Base-by-base conservation (phyloP, 2,888 invertebrate genomes). In the Melipona beecheii region DNA sequence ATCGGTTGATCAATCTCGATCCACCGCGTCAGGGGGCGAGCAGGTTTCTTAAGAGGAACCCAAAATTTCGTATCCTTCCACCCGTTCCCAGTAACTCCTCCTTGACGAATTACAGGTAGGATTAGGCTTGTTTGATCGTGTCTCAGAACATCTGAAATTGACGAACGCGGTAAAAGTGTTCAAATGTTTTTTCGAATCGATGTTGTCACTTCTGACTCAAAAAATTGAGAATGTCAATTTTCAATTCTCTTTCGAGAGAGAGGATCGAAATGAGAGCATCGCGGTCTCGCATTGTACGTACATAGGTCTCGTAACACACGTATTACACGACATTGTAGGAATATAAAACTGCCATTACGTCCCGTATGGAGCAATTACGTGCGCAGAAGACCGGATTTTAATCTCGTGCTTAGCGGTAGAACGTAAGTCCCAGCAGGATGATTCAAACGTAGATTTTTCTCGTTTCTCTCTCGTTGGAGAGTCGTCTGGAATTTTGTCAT, bases 401-500 rank as follows among this genome's bases (percentile, higher is more conserved):
- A 92, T 93, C 92, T 93, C 90, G 91, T 94, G 83, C 93, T 94
- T 91, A 93, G 90, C 86, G 89, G 92, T 92, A 93, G 94, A 93
- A 94, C 91, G 94, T 94, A 93, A 94, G 94, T 94, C 87, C 81
- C 76, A 79, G 71, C 27, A 62, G 49, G 76, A 64, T 66, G 60
- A 73, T 69, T 56, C 69, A 75, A 85, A 56, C 70, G 21, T 73
- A 73, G 73, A 86, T 78, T 76, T 86, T 70, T 56, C n/a, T 13
- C n/a, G 11, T 56, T n/a, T 56, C 13, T 70, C 68, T 54, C 75
- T 73, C 60, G 3, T 31, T 21, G 3, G 27, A 13, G 1, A 64
- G 72, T 69, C 58, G 60, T 24, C 24, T 58, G 56, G 13, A 58
- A 13, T 31, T 11, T 54, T 2, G 21, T 17, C 31, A 31, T 4